These are phyloP conservation scores for Megaceryle alcyon DNA, from an alignment of 2,797 vertebrate genomes.

Conservation along the genomic window DNA sequence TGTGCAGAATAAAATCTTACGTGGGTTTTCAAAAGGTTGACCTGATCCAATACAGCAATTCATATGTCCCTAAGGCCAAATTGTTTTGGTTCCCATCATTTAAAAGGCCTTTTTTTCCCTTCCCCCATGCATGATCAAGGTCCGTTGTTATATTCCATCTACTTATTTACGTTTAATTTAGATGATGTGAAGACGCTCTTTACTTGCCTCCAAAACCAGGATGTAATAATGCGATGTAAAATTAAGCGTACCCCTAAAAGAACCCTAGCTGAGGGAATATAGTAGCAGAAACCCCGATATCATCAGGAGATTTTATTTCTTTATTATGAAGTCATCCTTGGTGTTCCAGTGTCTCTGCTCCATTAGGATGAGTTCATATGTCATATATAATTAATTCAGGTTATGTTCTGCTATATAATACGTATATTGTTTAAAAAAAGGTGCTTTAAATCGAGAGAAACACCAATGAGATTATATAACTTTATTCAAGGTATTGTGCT, in stretches of 20 bases:
- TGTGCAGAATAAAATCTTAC: neutral
- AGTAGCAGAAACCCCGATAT: neutral
- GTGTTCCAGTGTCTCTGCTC: neutral
- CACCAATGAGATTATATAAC: neutral
- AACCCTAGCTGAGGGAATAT: neutral
- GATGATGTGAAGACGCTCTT: neutral
- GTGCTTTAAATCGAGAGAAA: neutral
- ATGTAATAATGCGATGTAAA: neutral
- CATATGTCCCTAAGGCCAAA: neutral
- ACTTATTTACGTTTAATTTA: neutral
- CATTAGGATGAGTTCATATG: neutral
- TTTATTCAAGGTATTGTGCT: neutral
- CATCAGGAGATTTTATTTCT: neutral
- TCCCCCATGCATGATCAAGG: neutral
- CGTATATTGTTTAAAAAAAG: neutral
- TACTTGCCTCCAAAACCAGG: neutral
- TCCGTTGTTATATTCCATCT: neutral
- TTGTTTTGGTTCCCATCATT: neutral
- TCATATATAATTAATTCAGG: neutral
- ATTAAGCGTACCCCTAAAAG: neutral
- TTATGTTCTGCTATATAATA: neutral
- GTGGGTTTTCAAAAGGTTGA: neutral
- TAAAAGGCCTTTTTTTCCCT: neutral
- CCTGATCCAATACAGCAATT: neutral
- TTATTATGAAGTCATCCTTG: neutral